Base-by-base conservation (phyloP, 2,113 vertebrate species). In the Pungitius pungitius region DNA sequence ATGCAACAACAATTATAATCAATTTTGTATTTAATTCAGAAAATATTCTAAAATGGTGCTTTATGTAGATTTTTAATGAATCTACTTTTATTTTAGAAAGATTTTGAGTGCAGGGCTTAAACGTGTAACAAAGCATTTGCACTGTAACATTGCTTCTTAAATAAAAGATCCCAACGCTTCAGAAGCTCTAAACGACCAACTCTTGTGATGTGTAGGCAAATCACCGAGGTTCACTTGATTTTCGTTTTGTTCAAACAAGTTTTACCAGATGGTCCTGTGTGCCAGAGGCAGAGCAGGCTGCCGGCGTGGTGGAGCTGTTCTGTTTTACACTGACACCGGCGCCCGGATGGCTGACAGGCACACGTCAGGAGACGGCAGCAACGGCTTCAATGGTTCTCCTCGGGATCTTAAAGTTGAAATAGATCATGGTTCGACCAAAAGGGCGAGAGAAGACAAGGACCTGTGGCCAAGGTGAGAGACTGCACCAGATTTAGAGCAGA, bases 401-500 rank as follows among this genome's bases (percentile, higher is more conserved):
- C 26, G 61, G 78, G 73, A 69, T 18, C 1, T 15, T 4, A 20
- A 24, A 17, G 13, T 17, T 56, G 30, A 20, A n/a, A 6, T 14
- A 7, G 8, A 15, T 4, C 2, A 3, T 9, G 17, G 2, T 2
- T 49, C 13, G 5, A 12, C 4, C 0, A 3, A 27, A 54, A 24
- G 63, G 8, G 42, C 69, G 26, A 4, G 3, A 1, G 57, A 33
- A 22, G 60, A 52, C 12, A 64, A 37, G 7, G 81, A 65, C 4
- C 66, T 89, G 39, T 93, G 92, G 92, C 57, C 89, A 18, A 90
- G 92, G 92, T 93, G 69, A 89, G 90, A 58, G 89, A 58, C 12
- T 1, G 20, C 18, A 35, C 7, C 20, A 33, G 2, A 14, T 45
- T 40, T 24, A 42, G 18, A 22, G 49, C 6, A 45, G 57, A 61